Base-by-base conservation (phyloP, 2,797 vertebrate genomes). In the Pseudopleuronectes americanus region DNA sequence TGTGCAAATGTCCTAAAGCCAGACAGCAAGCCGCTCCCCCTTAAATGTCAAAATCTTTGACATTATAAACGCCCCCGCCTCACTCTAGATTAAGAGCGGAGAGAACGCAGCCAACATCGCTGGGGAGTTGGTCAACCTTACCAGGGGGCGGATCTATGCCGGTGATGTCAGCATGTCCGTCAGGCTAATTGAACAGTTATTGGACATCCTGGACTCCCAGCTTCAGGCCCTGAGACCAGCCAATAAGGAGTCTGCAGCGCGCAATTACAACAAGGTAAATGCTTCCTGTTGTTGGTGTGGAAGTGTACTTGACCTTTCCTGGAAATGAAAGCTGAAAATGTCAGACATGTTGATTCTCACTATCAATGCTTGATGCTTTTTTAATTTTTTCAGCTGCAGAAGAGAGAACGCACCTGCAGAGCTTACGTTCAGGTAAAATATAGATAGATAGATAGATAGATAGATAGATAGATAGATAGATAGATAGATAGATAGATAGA, bases 51-150 rank as follows among this genome's bases (percentile, higher is more conserved):
- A 84, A 87, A 84, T 76, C 77, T 87, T 81, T 90, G 81, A 87
- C 86, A 87, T 91, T 81, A 88, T 69, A 73, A 84, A 81, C 76
- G 57, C 80, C 45, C 61, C 73, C 24, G 4, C 68, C 66, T 77
- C 74, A 56, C 57, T 84, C 22, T 58, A 98, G 97, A 98, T 98
- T 75, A 97, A 97, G 87, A 98, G 96, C 1, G 97, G 97, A 2
- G 96, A 98, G 94, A 98, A 98, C 0, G 97, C 96, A 0, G 97
- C 97, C 53, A 96, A 96, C 89, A 97, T 98, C 7, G 97, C 97
- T 0, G 94, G 95, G 0, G 96, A 98, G 89, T 84, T 98, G 75
- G 96, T 96, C 65, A 96, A 96, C 75, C 94, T 97, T 87, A 98
- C 97, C 0, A 93, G 96, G 5, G 97, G 96, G 43, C 95, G 95